Conservation (phyloP, 2,888 invertebrate genomes). For the Aromia moschata region DNA sequence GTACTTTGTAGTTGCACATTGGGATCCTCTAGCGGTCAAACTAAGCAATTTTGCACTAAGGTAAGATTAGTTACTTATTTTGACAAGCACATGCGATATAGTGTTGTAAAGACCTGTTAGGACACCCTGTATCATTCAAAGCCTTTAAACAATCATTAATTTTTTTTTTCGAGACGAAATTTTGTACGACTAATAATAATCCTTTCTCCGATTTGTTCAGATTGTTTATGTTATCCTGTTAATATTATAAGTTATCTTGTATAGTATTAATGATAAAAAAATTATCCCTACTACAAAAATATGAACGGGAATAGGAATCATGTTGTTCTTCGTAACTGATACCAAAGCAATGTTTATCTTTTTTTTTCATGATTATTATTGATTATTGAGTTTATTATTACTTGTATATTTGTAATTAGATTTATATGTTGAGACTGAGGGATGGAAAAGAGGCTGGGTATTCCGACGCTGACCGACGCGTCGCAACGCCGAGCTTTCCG, state of each 20-base stretch:
- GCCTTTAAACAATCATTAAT: constrained; percentile 9
- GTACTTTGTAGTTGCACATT: too few relatives aligned
- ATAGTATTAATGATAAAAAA: constrained; percentile 38
- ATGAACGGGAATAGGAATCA: constrained; percentile 43
- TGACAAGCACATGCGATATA: too few relatives aligned
- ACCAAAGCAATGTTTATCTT: constrained; percentile 65
- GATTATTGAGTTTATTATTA: constrained; percentile 60
- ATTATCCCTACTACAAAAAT: constrained; percentile 38
- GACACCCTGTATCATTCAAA: too few relatives aligned
- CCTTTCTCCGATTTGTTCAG: constrained; percentile 14
- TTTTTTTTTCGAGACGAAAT: constrained; percentile 1
- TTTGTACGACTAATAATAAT: constrained; percentile 3
- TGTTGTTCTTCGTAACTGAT: constrained; percentile 64
- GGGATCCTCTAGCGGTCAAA: too few relatives aligned
- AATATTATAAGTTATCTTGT: constrained; percentile 39
- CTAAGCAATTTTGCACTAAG: too few relatives aligned
- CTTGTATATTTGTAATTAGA: constrained; percentile 61
- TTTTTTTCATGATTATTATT: constrained; percentile 59
- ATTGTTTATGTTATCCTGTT: constrained; percentile 25
- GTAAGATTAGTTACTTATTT: too few relatives aligned
- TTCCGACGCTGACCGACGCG: constrained; percentile 5
- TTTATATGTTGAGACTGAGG: constrained; percentile 64
- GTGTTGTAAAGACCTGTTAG: too few relatives aligned
- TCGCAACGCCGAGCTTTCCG: constrained; percentile 44
- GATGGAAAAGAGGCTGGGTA: constrained; percentile 22